Base-by-base conservation (phyloP, 2,113 vertebrate species). In the Nothoprocta perdicaria region DNA sequence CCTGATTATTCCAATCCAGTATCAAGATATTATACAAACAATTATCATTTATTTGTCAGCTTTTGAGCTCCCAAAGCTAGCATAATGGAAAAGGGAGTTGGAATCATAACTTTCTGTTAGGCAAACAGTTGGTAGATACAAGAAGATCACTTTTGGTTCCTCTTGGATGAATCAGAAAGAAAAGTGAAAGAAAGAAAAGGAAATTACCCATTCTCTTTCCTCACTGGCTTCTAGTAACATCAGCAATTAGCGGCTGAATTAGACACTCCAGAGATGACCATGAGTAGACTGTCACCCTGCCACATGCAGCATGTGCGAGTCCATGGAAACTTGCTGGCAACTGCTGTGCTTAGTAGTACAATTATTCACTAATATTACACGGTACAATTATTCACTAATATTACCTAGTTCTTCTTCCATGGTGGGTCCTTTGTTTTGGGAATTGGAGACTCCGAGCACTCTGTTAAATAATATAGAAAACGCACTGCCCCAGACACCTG, bases 331-430 rank as follows among this genome's bases (percentile, higher is more conserved):
- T 17, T 76, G 23, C 40, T 58, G 53, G n/a, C 3, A 72, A 71
- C 12, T 65, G 26, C n/a, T 86, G 52, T 46, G 55, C 14, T 38
- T 3, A 43, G 16, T 10, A 73, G 31, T n/a, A 53, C 10, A 66
- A 72, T 45, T 53, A 46, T 73, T 82, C 71, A 76, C 18, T 90
- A 45, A 75, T 22, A 68, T 91, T 99, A 99, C 99, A 38, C 8
- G 35, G n/a, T 41, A 52, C 11, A 65, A 71, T 46, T 52, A 46
- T 74, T 83, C 71, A 76, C 18, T 89, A 43, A 76, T 18, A 67
- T 91, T 99, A 99, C 99, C 99, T 97, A 99, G 92, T 97, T 99
- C 99, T 97, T 99, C 99, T 95, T 99, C 99, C 99, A 99, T 99
- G 80, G 98, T 99, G 86, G 97, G 97, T 29, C 98, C 98, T 91